These are phyloP conservation scores for Odontesthes bonariensis DNA, from an alignment of 2,113 vertebrate species.

Conservation along the genomic window DNA sequence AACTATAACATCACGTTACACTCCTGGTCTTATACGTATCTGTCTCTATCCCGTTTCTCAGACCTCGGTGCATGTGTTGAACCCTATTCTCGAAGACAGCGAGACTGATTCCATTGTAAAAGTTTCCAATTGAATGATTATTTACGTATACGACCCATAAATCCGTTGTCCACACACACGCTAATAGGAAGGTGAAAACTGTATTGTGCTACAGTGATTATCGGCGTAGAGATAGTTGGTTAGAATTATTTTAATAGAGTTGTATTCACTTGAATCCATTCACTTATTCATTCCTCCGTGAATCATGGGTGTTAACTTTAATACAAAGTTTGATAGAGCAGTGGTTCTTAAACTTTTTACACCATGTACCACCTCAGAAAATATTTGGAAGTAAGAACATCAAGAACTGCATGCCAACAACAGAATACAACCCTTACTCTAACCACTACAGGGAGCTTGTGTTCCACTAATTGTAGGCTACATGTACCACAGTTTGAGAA, in stretches of 20 bases:
- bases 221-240: neutral
- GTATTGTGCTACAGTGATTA: neutral
- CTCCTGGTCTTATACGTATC: neutral
- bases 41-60: neutral
- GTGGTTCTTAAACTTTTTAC: too few species aligned
- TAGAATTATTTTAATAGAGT: neutral
- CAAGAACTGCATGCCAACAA: too few species aligned
- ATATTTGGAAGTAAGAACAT: too few species aligned
- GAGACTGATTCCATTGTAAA: constrained; percentile 13
- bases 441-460: too few species aligned
- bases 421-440: too few species aligned
- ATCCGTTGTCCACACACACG: fast-evolving
- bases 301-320: too few species aligned
- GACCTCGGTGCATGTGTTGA: neutral
- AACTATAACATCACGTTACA: neutral
- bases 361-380: too few species aligned
- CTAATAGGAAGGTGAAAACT: neutral
- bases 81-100: too few species aligned
- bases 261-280: neutral
- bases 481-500: too few species aligned
- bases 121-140: neutral
- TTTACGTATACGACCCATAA: neutral
- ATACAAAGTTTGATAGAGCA: neutral
- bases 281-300: neutral
- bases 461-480: too few species aligned